Percentiles rank a stretch among this genome's conserved stretches.
phyloP scores from a whole-genome alignment of 35 echinoderm and acorn worm species.

The Ophioderma brevispina region DNA sequence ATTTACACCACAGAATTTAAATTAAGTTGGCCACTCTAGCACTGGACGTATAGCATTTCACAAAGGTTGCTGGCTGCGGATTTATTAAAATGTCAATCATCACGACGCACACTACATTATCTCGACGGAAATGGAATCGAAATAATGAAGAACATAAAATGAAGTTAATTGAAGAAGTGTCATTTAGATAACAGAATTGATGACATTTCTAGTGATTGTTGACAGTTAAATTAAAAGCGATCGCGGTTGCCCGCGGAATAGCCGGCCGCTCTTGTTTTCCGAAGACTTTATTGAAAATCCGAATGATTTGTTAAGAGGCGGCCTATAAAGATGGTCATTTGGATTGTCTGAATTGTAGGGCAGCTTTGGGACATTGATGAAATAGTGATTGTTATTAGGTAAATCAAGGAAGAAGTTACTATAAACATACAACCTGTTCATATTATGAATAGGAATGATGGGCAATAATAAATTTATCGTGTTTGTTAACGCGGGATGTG shows the following conservation, averaged over 20 bases:
- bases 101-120: background rate
- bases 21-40: background rate
- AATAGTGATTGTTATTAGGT: no score
- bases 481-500: no score
- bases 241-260: background rate
- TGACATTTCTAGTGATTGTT: conserved; percentile 2
- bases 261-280: no score
- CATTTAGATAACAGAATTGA: conserved; percentile 1
- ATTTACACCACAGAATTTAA: conserved; percentile 11
- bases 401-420: no score
- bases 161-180: conserved; percentile 1
- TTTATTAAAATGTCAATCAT: conserved; percentile 12
- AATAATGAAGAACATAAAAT: background rate
- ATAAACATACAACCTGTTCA: no score
- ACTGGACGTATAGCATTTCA: background rate
- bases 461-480: no score
- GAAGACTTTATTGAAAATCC: no score
- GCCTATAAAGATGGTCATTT: no score
- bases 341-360: no score
- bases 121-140: background rate
- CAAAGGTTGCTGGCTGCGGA: background rate
- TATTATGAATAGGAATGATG: no score
- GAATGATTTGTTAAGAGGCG: no score
- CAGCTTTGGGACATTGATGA: no score
- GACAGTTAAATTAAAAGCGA: conserved; percentile 1